Conservation (phyloP, 2,797 vertebrate species). For the Sparidentex hasta region DNA sequence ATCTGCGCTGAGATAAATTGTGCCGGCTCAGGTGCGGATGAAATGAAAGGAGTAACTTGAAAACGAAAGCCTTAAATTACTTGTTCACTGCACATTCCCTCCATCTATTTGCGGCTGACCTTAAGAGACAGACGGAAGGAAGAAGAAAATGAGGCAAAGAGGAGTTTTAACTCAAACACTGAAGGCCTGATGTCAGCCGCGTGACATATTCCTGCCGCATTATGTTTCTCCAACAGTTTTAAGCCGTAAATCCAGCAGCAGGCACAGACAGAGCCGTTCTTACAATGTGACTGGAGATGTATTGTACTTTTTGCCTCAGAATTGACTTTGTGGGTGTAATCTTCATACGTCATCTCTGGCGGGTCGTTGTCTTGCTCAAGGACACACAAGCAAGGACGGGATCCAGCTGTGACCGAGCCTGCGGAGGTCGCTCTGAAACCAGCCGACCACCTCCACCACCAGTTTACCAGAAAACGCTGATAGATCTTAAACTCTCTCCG, state of each 20-base stretch:
- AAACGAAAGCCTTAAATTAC: slow-evolving; percentile 25
- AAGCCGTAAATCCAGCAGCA: slow-evolving; percentile 48
- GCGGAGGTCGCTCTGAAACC: background rate
- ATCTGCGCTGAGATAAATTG: background rate
- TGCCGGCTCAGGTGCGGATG: background rate
- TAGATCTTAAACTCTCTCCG: background rate
- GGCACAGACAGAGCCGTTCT: background rate
- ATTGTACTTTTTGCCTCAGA: background rate
- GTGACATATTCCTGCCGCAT: background rate
- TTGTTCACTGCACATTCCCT: background rate
- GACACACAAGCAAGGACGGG: slow-evolving; percentile 2
- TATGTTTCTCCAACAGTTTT: background rate
- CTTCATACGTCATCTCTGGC: slow-evolving; percentile 18
- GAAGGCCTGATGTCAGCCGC: slow-evolving; percentile 3
- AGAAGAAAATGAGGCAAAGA: background rate
- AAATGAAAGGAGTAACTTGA: background rate
- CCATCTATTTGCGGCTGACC: slow-evolving; percentile 30
- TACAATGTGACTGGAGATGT: background rate
- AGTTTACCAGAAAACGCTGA: background rate
- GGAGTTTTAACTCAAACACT: slow-evolving; percentile 21
- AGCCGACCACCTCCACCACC: background rate
- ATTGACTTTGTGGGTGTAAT: background rate
- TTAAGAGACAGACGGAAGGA: slow-evolving; percentile 6
- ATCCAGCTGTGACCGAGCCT: background rate
- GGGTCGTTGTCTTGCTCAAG: slow-evolving; percentile 7